A percentile compares a stretch with the other conserved stretches of the same genome.
These are phyloP conservation scores for Poecilia wingei DNA, from an alignment of 2,797 vertebrate species.

Conservation along the genomic window DNA sequence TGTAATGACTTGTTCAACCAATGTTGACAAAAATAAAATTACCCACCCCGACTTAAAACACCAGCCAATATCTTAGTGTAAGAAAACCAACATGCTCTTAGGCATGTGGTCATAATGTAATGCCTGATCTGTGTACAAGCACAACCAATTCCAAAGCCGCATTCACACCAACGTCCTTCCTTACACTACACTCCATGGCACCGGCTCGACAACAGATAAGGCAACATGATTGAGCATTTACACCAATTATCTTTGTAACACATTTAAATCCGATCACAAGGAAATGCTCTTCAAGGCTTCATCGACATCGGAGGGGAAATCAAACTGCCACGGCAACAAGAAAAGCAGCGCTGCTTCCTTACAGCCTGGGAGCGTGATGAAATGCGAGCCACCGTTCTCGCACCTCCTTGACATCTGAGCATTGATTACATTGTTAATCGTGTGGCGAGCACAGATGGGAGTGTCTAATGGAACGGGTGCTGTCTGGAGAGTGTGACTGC, in stretches of 20 bases:
- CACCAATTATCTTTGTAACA: slow-evolving; percentile 26
- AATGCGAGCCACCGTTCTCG: slow-evolving; percentile 55
- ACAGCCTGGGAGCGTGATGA: slow-evolving; percentile 34
- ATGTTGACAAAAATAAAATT: neutral
- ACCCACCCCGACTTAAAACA: neutral
- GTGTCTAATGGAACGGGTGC: slow-evolving; percentile 79
- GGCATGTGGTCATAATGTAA: neutral
- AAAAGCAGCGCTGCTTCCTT: slow-evolving; percentile 10
- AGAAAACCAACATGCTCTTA: neutral
- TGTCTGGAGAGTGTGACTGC: slow-evolving; percentile 71
- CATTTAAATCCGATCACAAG: slow-evolving; percentile 8
- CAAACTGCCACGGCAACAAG: slow-evolving; percentile 33
- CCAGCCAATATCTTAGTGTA: neutral
- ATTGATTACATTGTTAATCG: slow-evolving; percentile 53
- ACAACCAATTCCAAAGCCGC: neutral
- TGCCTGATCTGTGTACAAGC: neutral
- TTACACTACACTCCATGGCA: neutral
- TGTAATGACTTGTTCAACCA: neutral
- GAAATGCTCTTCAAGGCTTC: slow-evolving; percentile 4
- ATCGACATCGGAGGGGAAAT: slow-evolving; percentile 18
- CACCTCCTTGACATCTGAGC: slow-evolving; percentile 60
- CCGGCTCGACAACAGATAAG: neutral
- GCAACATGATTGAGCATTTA: slow-evolving; percentile 18
- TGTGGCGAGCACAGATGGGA: slow-evolving; percentile 67
- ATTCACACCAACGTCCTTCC: neutral